Evolutionary conservation across 2,113 vertebrate species (phyloP).

Genomic region (Notothenia coriiceps): DNA sequence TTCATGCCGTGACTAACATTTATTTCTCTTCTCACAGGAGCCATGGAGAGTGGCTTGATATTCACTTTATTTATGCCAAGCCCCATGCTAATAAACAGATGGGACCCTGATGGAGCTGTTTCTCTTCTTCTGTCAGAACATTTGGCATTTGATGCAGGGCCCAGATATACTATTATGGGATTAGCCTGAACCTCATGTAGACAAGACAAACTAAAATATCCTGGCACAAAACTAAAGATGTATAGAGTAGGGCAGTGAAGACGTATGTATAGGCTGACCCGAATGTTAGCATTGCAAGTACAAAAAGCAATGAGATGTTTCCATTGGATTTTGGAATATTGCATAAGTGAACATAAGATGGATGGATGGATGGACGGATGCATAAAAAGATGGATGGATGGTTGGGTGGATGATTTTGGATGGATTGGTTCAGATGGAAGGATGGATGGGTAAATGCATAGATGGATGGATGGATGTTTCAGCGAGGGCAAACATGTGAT

Average conservation of each 20-base stretch:
- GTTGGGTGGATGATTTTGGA: too few species aligned
- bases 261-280: too few species aligned
- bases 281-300: too few species aligned
- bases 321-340: too few species aligned
- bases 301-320: too few species aligned
- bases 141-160: slow-evolving; percentile 18
- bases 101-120: slow-evolving; percentile 30
- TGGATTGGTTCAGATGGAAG: too few species aligned
- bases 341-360: too few species aligned
- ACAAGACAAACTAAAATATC: not conserved
- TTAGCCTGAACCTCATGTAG: slow-evolving; percentile 7
- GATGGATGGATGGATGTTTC: slow-evolving; percentile 6
- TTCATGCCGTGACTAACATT: slow-evolving; percentile 6
- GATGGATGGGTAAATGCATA: not conserved
- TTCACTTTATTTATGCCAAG: slow-evolving; percentile 21
- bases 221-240: not conserved
- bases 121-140: slow-evolving; percentile 27
- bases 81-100: slow-evolving; percentile 37
- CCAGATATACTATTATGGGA: not conserved
- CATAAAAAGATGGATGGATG: too few species aligned
- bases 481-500: slow-evolving; percentile 12
- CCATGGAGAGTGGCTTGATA: not conserved
- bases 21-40: slow-evolving; percentile 9
- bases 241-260: too few species aligned
- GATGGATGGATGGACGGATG: too few species aligned